Evolutionary conservation across 2,888 invertebrate genomes (phyloP).

Genomic region (Hermaeophaga mercurialis): DNA sequence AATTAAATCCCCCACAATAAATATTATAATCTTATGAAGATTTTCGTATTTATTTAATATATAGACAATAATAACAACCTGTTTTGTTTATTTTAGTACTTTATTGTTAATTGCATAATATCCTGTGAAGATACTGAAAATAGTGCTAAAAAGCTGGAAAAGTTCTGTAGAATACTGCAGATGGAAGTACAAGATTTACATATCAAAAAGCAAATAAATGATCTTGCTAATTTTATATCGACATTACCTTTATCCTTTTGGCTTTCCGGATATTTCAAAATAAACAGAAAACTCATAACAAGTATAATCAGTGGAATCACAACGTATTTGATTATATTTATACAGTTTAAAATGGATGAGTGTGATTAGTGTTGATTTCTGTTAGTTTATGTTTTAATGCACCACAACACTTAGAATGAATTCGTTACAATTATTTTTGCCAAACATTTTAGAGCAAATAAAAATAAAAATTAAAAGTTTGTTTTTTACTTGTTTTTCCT

Average conservation of each 20-base stretch:
- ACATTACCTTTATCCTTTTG: slow-evolving; percentile 7
- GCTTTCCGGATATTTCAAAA: slow-evolving; percentile 2
- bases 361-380: too few relatives aligned
- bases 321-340: slow-evolving; percentile 11
- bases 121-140: slow-evolving; percentile 4
- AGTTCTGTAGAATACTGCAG: background rate
- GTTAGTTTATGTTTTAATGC: too few relatives aligned
- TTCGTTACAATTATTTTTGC: too few relatives aligned
- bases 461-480: too few relatives aligned
- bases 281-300: slow-evolving; percentile 2
- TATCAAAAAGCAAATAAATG: background rate
- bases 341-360: slow-evolving; percentile 12
- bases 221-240: slow-evolving; percentile 1
- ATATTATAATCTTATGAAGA: too few relatives aligned
- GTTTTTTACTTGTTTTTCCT: too few relatives aligned
- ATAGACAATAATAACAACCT: too few relatives aligned
- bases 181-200: background rate
- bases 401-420: too few relatives aligned
- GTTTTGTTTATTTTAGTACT: slow-evolving; percentile 10
- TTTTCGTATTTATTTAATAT: too few relatives aligned
- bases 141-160: background rate
- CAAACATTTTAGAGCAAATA: too few relatives aligned
- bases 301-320: slow-evolving; percentile 10
- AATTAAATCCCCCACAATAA: too few relatives aligned
- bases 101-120: background rate